Conservation (phyloP, 2,888 invertebrate genomes). For the Lathronympha strigana region DNA sequence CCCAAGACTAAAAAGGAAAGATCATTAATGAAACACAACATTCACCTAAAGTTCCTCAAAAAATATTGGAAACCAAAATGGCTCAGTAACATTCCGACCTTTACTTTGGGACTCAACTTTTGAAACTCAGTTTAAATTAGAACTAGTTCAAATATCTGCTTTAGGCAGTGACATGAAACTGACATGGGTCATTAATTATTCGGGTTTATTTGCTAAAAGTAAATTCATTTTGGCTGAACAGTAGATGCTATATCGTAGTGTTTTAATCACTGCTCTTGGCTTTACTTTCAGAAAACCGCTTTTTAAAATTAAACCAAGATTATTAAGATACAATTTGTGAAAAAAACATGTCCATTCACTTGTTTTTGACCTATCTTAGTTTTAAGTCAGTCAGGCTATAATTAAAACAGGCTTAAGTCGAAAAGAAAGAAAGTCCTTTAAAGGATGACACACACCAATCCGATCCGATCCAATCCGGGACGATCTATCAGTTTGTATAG, state of each 20-base stretch:
- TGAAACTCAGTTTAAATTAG: not conserved
- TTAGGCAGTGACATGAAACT: constrained; percentile 5
- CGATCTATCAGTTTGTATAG: too few species aligned
- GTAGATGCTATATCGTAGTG: not conserved
- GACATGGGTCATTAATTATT: constrained; percentile 3
- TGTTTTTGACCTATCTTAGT: too few species aligned
- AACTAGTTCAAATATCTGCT: constrained; percentile 9
- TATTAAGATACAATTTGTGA: too few species aligned
- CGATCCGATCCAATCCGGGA: too few species aligned
- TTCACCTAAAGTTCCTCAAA: not conserved
- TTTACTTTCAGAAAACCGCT: not conserved
- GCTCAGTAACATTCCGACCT: constrained; percentile 8
- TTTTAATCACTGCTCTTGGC: too few species aligned
- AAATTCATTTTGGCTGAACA: not conserved
- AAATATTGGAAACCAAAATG: not conserved
- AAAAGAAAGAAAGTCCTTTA: too few species aligned
- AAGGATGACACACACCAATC: not conserved
- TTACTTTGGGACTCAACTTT: constrained; percentile 2
- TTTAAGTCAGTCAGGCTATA: not conserved
- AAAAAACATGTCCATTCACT: too few species aligned
- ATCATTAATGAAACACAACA: too few species aligned
- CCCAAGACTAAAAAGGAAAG: too few species aligned
- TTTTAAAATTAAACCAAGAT: too few species aligned
- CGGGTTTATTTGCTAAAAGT: not conserved
- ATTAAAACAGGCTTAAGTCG: not conserved